A percentile compares a stretch with the other conserved stretches of the same genome.
Evolutionary conservation across 2,113 vertebrate genomes (phyloP).

Genomic region (Cryptoleucopteryx plumbea): DNA sequence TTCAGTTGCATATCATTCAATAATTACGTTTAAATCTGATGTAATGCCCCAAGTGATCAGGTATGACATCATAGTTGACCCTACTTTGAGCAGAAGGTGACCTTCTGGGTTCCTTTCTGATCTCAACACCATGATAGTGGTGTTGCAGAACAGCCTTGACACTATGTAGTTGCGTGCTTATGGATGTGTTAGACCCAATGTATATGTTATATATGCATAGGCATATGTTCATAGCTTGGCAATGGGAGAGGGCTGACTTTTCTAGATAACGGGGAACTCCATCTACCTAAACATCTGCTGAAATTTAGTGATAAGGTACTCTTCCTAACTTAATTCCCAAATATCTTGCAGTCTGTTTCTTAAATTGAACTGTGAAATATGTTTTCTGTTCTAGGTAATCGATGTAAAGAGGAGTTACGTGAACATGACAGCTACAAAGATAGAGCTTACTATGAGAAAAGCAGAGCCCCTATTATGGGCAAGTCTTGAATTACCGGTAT

Average conservation of each 20-base stretch:
- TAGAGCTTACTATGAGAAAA: constrained; percentile 92
- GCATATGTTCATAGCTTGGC: neutral
- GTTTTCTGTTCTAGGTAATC: constrained; percentile 79
- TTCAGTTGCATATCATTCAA: neutral
- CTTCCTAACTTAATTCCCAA: neutral
- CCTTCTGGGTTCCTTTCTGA: neutral
- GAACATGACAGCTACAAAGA: constrained; percentile 93
- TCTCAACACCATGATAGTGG: accelerated
- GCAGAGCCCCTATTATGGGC: constrained; percentile 92
- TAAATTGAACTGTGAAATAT: neutral
- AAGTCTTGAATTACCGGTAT: constrained; percentile 85
- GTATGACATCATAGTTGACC: accelerated
- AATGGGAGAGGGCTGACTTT: neutral
- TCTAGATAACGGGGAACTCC: neutral
- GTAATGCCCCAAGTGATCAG: neutral
- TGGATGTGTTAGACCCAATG: accelerated
- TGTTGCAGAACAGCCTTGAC: neutral
- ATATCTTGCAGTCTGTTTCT: neutral
- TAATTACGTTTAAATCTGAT: neutral
- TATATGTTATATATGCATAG: neutral
- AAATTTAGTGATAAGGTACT: neutral
- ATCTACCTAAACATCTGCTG: neutral
- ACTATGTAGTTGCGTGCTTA: neutral
- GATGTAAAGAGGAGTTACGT: constrained; percentile 87
- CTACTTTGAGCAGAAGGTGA: neutral